Conservation (phyloP, 2,888 invertebrate species). For the Trichogramma evanescens region DNA sequence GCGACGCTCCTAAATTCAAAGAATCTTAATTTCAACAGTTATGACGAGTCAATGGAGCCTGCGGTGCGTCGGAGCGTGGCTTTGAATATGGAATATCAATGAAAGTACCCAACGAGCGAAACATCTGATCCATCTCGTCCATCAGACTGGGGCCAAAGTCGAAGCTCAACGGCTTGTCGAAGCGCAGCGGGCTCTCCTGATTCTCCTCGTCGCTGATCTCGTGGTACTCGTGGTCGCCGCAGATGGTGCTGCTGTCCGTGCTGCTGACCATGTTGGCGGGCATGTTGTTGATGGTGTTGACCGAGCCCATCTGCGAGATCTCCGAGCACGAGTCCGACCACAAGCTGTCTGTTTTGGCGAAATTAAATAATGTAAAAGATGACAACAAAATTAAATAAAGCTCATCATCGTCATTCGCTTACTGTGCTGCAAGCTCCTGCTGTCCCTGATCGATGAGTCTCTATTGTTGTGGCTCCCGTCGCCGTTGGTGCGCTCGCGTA, state of each 20-base stretch:
- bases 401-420: constrained; percentile 11
- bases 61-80: background rate
- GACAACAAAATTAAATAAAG: background rate
- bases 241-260: constrained; percentile 24
- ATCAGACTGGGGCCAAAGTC: constrained; percentile 85
- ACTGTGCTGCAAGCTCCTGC: constrained; percentile 29
- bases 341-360: constrained; percentile 32
- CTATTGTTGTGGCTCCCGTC: constrained; percentile 14
- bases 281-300: constrained; percentile 30
- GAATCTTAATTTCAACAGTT: background rate
- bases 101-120: constrained; percentile 51
- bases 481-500: background rate
- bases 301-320: constrained; percentile 34
- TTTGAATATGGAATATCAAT: background rate
- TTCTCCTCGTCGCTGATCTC: constrained; percentile 76
- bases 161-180: constrained; percentile 51
- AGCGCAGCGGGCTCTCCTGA: constrained; percentile 49
- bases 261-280: constrained; percentile 33
- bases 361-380: constrained; percentile 12
- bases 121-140: constrained; percentile 85
- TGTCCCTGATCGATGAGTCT: constrained; percentile 35
- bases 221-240: constrained; percentile 67
- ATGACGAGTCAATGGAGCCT: background rate
- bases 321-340: constrained; percentile 43
- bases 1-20: constrained; percentile 36